Conservation (phyloP, 2,113 vertebrate species). For the Chascanopsetta lugubris region DNA sequence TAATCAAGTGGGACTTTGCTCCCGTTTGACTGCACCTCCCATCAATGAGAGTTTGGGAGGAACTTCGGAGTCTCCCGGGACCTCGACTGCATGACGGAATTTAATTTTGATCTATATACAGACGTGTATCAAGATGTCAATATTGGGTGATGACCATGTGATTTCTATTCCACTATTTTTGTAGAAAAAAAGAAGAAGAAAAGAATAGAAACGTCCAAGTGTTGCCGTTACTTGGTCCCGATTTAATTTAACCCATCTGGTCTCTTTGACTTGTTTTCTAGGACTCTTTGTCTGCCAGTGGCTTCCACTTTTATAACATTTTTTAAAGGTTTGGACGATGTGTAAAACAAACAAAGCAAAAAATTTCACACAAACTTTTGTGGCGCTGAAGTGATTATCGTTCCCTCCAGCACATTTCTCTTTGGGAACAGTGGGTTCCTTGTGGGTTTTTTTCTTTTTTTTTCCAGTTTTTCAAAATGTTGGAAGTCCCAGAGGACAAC, state of each 20-base stretch:
- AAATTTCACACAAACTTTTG: conserved; percentile 61
- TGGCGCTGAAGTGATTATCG: conserved; percentile 68
- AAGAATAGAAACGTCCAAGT: conserved; percentile 65
- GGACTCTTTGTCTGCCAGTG: conserved; percentile 78
- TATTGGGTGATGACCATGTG: conserved; percentile 74
- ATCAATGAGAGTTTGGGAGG: conserved; percentile 34
- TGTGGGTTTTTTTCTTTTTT: conserved; percentile 30
- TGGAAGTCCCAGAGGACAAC: conserved; percentile 49
- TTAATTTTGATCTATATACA: conserved; percentile 76
- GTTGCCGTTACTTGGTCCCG: conserved; percentile 70
- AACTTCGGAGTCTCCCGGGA: conserved; percentile 43
- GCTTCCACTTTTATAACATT: conserved; percentile 83
- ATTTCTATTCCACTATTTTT: conserved; percentile 83
- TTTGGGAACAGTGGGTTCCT: conserved; percentile 63
- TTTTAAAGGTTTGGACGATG: conserved; percentile 65
- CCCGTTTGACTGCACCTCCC: conserved; percentile 41
- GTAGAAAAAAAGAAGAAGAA: conserved; percentile 76
- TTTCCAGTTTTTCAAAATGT: conserved; percentile 21
- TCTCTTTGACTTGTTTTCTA: conserved; percentile 71
- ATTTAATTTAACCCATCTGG: conserved; percentile 50
- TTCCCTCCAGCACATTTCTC: conserved; percentile 70
- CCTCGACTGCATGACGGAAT: conserved; percentile 78
- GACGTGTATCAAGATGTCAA: conserved; percentile 78
- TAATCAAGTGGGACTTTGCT: conserved; percentile 49
- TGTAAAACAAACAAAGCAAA: conserved; percentile 78